Evolutionary conservation across 1,140 invertebrate species (phyloP).

Genomic region (Nephila pilipes): DNA sequence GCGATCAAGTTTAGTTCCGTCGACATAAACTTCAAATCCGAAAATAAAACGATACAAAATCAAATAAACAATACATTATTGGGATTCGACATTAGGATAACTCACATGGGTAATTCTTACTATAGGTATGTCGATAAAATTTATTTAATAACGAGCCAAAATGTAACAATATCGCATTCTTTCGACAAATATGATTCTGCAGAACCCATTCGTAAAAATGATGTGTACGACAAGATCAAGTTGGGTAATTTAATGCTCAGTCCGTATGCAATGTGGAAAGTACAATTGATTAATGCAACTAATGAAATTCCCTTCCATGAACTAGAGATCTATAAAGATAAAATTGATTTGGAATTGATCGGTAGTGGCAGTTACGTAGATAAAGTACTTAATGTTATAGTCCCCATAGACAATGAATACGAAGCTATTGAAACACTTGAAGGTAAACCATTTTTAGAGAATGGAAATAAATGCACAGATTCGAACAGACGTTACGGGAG

Average conservation of each 20-base stretch:
- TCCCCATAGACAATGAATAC: neutral
- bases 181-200: neutral
- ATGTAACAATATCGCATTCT: neutral
- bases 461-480: neutral
- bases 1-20: constrained; percentile 17
- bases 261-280: constrained; percentile 33
- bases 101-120: constrained; percentile 22
- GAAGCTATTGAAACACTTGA: neutral
- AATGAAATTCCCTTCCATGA: neutral
- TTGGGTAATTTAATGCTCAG: neutral
- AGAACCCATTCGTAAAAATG: neutral
- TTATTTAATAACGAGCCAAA: neutral
- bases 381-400: too few species aligned
- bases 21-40: neutral
- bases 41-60: neutral
- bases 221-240: neutral
- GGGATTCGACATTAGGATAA: neutral
- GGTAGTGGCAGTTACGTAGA: constrained; percentile 5
- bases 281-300: neutral
- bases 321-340: neutral
- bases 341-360: constrained; percentile 9
- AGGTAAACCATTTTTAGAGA: neutral
- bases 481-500: neutral
- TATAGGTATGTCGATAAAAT: neutral
- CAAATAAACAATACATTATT: neutral